phyloP scores from a whole-genome alignment of 35 echinoderm and acorn worm species.

The Stichopus chloronotus region DNA sequence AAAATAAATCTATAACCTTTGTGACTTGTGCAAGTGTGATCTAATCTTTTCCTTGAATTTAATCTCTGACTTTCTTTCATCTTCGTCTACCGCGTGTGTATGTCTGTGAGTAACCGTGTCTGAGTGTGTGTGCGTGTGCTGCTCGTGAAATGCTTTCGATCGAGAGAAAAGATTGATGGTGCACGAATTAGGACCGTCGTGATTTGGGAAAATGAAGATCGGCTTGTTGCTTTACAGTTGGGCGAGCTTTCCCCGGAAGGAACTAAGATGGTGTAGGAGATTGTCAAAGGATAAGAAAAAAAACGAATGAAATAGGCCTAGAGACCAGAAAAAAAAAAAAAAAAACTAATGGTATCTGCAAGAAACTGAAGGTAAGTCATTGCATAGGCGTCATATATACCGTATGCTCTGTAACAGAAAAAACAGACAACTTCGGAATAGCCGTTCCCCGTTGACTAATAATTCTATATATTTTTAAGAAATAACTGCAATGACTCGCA shows the following conservation, averaged over 20 bases:
- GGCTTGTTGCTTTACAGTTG: slow-evolving; percentile 28
- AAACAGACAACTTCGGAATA: too few species aligned
- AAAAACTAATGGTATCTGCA: too few species aligned
- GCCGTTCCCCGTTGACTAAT: too few species aligned
- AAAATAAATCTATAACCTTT: neutral
- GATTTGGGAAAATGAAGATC: slow-evolving; percentile 6
- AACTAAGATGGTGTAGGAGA: neutral
- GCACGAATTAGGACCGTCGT: slow-evolving; percentile 7
- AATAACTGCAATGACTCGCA: too few species aligned
- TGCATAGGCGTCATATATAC: too few species aligned
- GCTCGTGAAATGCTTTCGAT: neutral
- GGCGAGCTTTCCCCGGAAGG: slow-evolving; percentile 19
- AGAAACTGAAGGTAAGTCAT: too few species aligned
- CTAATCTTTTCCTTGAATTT: neutral
- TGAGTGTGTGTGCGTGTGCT: neutral
- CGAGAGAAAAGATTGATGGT: slow-evolving; percentile 31
- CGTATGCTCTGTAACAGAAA: too few species aligned
- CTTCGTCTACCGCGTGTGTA: too few species aligned
- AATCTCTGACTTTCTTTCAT: too few species aligned
- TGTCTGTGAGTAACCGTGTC: too few species aligned
- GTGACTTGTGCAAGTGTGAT: neutral
- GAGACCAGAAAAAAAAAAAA: too few species aligned
- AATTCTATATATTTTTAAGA: too few species aligned
- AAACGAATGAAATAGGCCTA: neutral
- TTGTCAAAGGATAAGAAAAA: neutral